These are phyloP conservation scores for Rhinichthys osculus DNA, from an alignment of 2,797 vertebrate species.

Conservation along the genomic window DNA sequence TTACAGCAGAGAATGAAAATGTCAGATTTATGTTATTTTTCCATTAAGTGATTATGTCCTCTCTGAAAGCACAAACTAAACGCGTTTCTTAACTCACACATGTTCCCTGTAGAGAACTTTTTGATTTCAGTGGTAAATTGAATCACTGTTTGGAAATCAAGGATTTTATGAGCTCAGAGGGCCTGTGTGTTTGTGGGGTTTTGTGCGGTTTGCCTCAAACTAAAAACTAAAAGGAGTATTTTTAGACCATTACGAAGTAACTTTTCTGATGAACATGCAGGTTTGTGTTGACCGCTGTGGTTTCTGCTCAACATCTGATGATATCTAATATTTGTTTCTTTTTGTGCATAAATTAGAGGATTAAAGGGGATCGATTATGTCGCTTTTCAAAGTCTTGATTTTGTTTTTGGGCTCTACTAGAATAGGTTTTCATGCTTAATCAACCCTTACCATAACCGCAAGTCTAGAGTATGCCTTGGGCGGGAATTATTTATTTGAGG, in stretches of 20 bases:
- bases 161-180: background rate
- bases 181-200: background rate
- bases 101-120: too few relatives aligned
- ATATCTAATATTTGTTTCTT: background rate
- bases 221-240: conserved; percentile 1
- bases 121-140: background rate
- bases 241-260: background rate
- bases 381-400: too few relatives aligned
- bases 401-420: too few relatives aligned
- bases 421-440: background rate
- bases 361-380: background rate
- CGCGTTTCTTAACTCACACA: background rate
- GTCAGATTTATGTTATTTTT: conserved; percentile 23
- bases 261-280: background rate
- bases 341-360: background rate
- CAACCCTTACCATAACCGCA: too few relatives aligned
- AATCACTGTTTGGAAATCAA: conserved; percentile 3
- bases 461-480: too few relatives aligned
- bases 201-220: background rate
- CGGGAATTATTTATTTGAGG: too few relatives aligned
- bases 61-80: background rate
- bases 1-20: conserved; percentile 10
- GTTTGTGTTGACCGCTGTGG: background rate
- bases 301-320: background rate
- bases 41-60: conserved; percentile 16